Evolutionary conservation across 1,140 invertebrate species (phyloP), one percentile per base, ranked within the genome.

Genomic region (Sipha flava): DNA sequence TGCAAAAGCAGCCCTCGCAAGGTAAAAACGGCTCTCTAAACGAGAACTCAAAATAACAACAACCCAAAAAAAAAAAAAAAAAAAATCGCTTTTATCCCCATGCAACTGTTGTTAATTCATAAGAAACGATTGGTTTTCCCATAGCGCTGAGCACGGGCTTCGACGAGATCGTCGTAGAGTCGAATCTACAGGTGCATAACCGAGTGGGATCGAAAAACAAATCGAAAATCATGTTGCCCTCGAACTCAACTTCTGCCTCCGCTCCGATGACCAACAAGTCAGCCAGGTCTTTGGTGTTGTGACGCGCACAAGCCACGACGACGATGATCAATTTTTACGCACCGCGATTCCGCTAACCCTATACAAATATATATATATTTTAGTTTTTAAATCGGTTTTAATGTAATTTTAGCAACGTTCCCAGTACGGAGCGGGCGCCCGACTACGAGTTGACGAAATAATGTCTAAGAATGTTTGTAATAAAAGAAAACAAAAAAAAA

Each of bases 151-250:
- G 59, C 34, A 12, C 7, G 5, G 73, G 52, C 2, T 77, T 59
- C 9, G 73, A 77, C 73, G 73, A 77, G 21, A 77, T 77, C 9
- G 73, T 77, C n/a, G 73, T 77, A 10, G 73, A 77, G 14, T 77
- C 73, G 0, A 77, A 77, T 14, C 12, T 77, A 16, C 73, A 77
- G 29, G 73, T 77, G 34, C 73, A 77, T 52, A 77, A 57, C 52
- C 73, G 73, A 12, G 73, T 29, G 4, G 73, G 34, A 16, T 57
- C 49, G 6, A 77, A 77, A 43, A 77, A 59, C 52, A 59, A 59
- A n/a, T 77, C 73, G 4, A 77, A 77, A 29, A 77, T 77, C 10
- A 59, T 43, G 73, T 26, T 77, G 29, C 73, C 73, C 1, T 77
- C 73, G 4, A 77, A 77, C 49, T 57, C 49, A 21, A 52, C 70